Base-by-base conservation (phyloP, 2,797 vertebrate species). In the Denticeps clupeoides region DNA sequence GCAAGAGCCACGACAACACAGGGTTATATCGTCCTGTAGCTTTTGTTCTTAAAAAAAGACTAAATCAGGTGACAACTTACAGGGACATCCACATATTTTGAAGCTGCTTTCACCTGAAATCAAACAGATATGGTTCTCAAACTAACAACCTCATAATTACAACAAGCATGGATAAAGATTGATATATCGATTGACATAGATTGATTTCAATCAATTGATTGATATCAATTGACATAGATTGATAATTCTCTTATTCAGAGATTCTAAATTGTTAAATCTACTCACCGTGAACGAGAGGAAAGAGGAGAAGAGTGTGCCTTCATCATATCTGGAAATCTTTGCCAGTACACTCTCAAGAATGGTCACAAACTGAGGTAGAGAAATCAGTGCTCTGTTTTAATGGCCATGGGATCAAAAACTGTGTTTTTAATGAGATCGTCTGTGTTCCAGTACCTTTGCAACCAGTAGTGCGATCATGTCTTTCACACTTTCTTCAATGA, bases 231-330 rank as follows among this genome's bases (percentile, higher is more conserved):
- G n/a, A n/a, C n/a, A n/a, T n/a, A n/a, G n/a, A n/a, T n/a, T n/a
- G n/a, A n/a, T n/a, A n/a, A n/a, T n/a, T n/a, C n/a, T n/a, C n/a
- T n/a, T n/a, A n/a, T n/a, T n/a, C n/a, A n/a, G n/a, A n/a, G n/a
- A n/a, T n/a, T n/a, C n/a, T n/a, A n/a, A n/a, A n/a, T n/a, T n/a
- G n/a, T n/a, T n/a, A n/a, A 15, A 18, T 19, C 33, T 40, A 45
- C 90, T 95, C 81, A 99, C 93, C 74, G 95, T 98, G 83, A 99
- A 99, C 24, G 95, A 99, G 42, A 99, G 84, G 80, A 99, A 97
- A 49, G 95, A 99, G 52, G 93, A 99, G 85, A 98, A 99, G 59
- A 99, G 88, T 47, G 95, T 99, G 68, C 95, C 95, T 80, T 99
- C 95, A 23, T 99, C 95, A 1, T 99, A 98, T 91, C 95, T 89